Evolutionary conservation across 1,140 invertebrate species (phyloP), one percentile per base, ranked within the genome.

Genomic region (Polypedilum vanderplanki): DNA sequence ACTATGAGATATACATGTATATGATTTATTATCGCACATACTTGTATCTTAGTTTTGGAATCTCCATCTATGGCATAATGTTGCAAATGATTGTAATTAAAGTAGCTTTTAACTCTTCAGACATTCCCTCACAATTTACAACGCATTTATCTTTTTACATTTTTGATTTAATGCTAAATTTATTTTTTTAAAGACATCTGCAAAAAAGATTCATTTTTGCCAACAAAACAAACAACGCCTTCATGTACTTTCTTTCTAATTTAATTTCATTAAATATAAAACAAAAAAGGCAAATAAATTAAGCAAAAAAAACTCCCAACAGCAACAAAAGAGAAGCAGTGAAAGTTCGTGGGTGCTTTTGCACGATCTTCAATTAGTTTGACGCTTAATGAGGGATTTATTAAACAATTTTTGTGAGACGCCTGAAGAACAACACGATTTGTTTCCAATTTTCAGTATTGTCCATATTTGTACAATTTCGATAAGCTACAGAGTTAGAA

Each of bases 361-460:
- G 46, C 46, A 57, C 46, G 46, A 20, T 70, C 65, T 18, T 70
- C 65, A 70, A 70, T 70, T 70, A 70, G 65, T 70, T 57, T 18
- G 17, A 20, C 65, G 20, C 65, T 70, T 70, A 70, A 70, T 70
- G 65, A 70, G 65, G 65, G 65, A 70, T 70, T 70, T 70, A 70
- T 70, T 70, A 18, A 18, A 18, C 65, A 57, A 57, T 57, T 1
- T 17, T 57, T 12, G 10, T 15, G 10, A 57, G n/a, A 15, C 46
- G 46, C 65, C 65, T 20, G 65, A 3, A 7, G 65, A 20, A 9
- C 5, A 20, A 9, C 65, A 70, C 65, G 65, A 70, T 22, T 70
- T 57, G n/a, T 57, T 57, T 57, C 65, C 65, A 18, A 18, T 70
- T 70, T 18, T 70, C 20, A 7, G 3, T 18, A 20, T 18, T 70